Percentiles rank a stretch among this genome's conserved stretches.
Evolutionary conservation across 2,888 invertebrate species (phyloP).

Genomic region (Pandemis heparana): DNA sequence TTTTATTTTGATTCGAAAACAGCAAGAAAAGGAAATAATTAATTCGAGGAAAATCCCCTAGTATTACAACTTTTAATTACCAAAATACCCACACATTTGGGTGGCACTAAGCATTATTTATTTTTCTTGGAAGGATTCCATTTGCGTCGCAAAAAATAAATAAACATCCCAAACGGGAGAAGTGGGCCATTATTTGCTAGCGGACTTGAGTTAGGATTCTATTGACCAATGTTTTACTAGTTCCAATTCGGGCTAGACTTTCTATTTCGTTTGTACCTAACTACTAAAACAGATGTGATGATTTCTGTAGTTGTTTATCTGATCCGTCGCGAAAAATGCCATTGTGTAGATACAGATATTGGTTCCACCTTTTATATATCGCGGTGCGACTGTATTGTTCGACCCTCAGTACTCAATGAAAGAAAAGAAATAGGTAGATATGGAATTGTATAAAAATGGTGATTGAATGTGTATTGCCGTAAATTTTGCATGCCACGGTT

Average conservation of each 20-base stretch:
- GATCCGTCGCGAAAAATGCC: not conserved
- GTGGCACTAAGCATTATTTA: constrained; percentile 1
- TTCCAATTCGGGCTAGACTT: constrained; percentile 30
- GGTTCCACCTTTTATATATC: no score
- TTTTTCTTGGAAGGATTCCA: constrained; percentile 12
- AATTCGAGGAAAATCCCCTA: no score
- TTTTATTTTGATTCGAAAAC: no score
- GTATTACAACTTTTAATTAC: not conserved
- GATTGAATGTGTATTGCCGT: no score
- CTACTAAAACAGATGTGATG: not conserved
- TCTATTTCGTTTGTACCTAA: constrained; percentile 11
- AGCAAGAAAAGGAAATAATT: not conserved
- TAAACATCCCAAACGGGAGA: constrained; percentile 20
- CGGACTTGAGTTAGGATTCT: constrained; percentile 8
- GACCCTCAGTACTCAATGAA: no score
- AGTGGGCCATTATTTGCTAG: constrained; percentile 24
- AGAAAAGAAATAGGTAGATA: no score
- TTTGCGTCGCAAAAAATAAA: constrained; percentile 27
- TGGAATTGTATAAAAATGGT: no score
- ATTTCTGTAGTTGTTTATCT: not conserved
- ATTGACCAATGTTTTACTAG: constrained; percentile 14
- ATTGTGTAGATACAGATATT: no score
- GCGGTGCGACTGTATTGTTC: no score
- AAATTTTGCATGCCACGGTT: no score
- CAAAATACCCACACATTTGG: not conserved